Evolutionary conservation across 2,888 invertebrate genomes (phyloP), one percentile per base, ranked within the genome.

Genomic region (Tortricodes alternella): DNA sequence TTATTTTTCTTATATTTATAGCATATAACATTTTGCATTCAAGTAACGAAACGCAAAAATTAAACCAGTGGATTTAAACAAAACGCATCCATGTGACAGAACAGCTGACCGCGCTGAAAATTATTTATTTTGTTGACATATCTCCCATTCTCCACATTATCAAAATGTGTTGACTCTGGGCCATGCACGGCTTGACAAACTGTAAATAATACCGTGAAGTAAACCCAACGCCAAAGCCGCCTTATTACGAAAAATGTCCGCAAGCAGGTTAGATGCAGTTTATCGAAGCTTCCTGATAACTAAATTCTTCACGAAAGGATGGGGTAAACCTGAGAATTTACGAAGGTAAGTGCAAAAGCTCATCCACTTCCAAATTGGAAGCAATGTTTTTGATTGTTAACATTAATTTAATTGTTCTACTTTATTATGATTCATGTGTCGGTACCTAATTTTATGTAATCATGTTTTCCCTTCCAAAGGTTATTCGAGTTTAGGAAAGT

Each of bases 291-390:
- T 98, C 75, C 92, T 98, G 53, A 90, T 98, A 55, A 96, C 97
- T 1, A 96, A 95, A 83, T 97, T 98, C 83, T 99, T 99, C 77
- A 96, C 96, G 1, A 97, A 97, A 91, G 98, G 98, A 71, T 99
- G 99, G 99, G 99, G 99, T 4, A 95, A 96, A 76, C 97, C 98
- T 18, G 96, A 97, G 71, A 96, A 96, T 82, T 92, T 99, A 56
- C 94, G 95, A 85, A 95, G 95, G 97, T 96, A 73, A 76, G 68
- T 56, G 16, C 23, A 16, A 16, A 23, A 41, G 39, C 21, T 38
- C 18, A 5, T 16, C 3, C 13, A 9, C 7, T 19, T 21, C n/a
- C 5, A 43, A 21, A 2, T 37, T 32, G n/a, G 4, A 16, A 2
- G 11, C 16, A 18, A 29, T 44, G 13, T 13, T 38, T 44, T n/a